These are phyloP conservation scores for Channa maculata DNA, from an alignment of 2,113 vertebrate species.

Conservation along the genomic window DNA sequence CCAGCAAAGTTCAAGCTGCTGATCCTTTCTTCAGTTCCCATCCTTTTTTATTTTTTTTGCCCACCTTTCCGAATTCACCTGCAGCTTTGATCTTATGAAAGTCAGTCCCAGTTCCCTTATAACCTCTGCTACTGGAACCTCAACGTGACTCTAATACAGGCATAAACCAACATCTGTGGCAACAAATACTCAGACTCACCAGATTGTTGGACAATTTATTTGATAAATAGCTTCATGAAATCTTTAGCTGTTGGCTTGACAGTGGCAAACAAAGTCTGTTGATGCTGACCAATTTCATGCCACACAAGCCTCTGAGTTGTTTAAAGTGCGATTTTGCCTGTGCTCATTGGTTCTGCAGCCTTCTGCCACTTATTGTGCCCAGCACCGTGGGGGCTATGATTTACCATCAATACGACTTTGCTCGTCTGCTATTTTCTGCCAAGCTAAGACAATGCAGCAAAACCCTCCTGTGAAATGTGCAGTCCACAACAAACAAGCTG, in stretches of 20 bases:
- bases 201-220: not conserved
- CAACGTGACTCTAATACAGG: conserved; percentile 7
- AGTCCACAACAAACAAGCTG: conserved; percentile 44
- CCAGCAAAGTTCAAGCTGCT: conserved; percentile 39
- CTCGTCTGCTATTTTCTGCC: conserved; percentile 48
- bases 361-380: conserved; percentile 48
- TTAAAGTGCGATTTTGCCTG: conserved; percentile 42
- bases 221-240: conserved; percentile 7
- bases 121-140: conserved; percentile 5
- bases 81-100: conserved; percentile 28
- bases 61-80: conserved; percentile 25
- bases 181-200: conserved; percentile 10
- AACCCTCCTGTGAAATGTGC: conserved; percentile 42
- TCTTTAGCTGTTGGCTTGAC: conserved; percentile 1
- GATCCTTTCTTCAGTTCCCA: conserved; percentile 35
- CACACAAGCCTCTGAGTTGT: conserved; percentile 27
- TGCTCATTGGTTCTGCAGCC: conserved; percentile 37
- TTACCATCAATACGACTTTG: conserved; percentile 53
- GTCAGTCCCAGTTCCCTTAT: conserved; percentile 27
- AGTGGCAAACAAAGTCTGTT: not conserved
- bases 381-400: conserved; percentile 23
- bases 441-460: conserved; percentile 43
- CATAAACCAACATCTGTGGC: conserved; percentile 3
- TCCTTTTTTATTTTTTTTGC: conserved; percentile 1
- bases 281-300: conserved; percentile 34